Evolutionary conservation across 1,140 invertebrate genomes (phyloP), one percentile per base, ranked within the genome.

Genomic region (Antheraea mylitta): DNA sequence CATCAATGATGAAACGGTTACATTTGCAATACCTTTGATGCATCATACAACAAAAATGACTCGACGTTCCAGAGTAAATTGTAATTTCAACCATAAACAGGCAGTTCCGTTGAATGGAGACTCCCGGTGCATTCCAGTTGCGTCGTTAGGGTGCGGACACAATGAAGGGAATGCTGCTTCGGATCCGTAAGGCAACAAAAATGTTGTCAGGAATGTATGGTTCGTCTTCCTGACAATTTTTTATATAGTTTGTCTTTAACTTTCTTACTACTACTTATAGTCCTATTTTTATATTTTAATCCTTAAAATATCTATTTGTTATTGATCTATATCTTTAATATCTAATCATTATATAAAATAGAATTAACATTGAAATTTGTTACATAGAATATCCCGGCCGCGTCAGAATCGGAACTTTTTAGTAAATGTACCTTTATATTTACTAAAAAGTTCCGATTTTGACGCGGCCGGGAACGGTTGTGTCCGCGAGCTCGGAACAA

Each of bases 151-250:
- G 73, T 53, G 68, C 69, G 76, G 64, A 71, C 68, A 76, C 74
- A 78, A 74, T 68, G 74, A 70, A 73, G 67, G 80, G 69, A 77
- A 75, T 71, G 73, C 48, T 65, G 62, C 42, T 59, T 36, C 61
- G 67, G 61, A 62, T 36, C 67, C 71, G 71, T 73, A 73, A 80
- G 73, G 64, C 67, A 61, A 75, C 64, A 78, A 75, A 79, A 85
- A 87, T 87, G 81, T 70, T 64, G 81, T 83, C 62, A 72, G 79
- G 82, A 82, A 86, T 85, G 74, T 59, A 66, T 69, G 42, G 71
- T 69, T 59, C 68, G 68, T 74, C 77, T 83, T 82, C 75, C 74
- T 72, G 62, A n/a, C 69, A 62, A 59, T 72, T 0, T 65, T 59
- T 59, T 60, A 64, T 9, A n/a, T 63, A 9, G 58, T 22, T 60